These are phyloP conservation scores for Tretioscincus oriximinensis DNA, from an alignment of 2,113 vertebrate species.

Conservation along the genomic window DNA sequence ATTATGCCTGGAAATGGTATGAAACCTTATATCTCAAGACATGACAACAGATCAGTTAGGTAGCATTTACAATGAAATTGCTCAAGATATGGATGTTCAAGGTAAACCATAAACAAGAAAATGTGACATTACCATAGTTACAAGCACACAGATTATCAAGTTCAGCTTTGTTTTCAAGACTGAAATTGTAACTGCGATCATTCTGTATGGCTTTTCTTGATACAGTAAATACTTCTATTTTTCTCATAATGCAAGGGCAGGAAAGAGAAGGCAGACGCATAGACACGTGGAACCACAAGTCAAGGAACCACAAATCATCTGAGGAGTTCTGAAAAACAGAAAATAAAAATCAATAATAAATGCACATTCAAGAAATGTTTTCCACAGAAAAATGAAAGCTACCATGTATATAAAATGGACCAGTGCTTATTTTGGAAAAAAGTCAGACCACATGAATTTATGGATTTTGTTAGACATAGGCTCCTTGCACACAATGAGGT, in stretches of 20 bases:
- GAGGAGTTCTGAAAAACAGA: too few species aligned
- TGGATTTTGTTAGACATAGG: too few species aligned
- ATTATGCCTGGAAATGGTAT: not conserved
- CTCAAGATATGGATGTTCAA: not conserved
- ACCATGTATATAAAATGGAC: too few species aligned
- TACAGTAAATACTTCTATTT: not conserved
- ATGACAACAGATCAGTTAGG: not conserved
- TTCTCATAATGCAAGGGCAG: not conserved
- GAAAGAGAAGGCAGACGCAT: not conserved
- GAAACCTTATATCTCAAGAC: not conserved
- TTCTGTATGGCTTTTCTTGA: not conserved
- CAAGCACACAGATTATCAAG: not conserved
- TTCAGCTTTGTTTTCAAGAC: not conserved
- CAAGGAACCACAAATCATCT: too few species aligned
- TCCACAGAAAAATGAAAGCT: too few species aligned
- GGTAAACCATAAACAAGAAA: not conserved
- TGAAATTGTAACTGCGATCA: not conserved
- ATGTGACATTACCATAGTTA: not conserved
- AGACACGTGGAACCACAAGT: not conserved
- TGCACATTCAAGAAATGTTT: too few species aligned
- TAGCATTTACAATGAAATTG: not conserved
- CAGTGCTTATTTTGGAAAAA: too few species aligned
- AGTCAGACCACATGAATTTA: too few species aligned
- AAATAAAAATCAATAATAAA: too few species aligned
- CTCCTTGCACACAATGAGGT: too few species aligned